Base-by-base conservation (phyloP, 35 echinoderm and acorn worm species). In the Amphiura filiformis region DNA sequence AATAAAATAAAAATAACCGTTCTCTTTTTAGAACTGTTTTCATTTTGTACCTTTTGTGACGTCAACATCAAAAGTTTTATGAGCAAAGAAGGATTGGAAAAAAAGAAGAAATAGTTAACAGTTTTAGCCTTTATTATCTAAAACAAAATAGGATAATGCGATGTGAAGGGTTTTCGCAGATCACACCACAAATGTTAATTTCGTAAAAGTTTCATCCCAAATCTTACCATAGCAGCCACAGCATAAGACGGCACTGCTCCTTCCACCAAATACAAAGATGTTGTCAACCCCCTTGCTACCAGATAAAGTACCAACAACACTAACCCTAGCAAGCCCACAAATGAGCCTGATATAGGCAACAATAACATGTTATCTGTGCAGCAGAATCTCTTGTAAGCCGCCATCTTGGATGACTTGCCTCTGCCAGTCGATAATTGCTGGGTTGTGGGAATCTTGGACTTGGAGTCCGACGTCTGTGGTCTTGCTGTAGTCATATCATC, bases 341-440 rank as follows among this genome's bases (percentile, higher is more conserved):
- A 97, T 3, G 86, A 81, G 36, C 95, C 95, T 18, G 87, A 97
- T 22, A 97, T 81, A 13, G 95, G 95, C 39, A 97, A 76, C 75
- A 97, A 36, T 9, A 93, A 78, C 36, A 93, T 75, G 70, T 93
- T 97, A 82, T 91, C 86, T 36, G 95, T 93, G 61, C 95, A 93
- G 80, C 89, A 85, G 22, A 97, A 81, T 0, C 65, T 31, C 40
- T 88, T 84, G 22, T 12, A 76, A 65, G 39, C 65, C 41, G 76
- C 76, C 13, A 39, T 77, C 75, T 13, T 39, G 5, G 31, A 39
- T 36, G 17, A 14, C 13, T 13, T 80, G 1, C 17, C 61, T 30
- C 61, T 70, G 61, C n/a, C n/a, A n/a, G 17, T 30, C 28, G 61
- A 11, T 70, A 23, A 4, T 23, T 70, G 61, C 7, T 52, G 7